phyloP scores from a whole-genome alignment of 2,113 vertebrate species.

The Dromiciops gliroides region DNA sequence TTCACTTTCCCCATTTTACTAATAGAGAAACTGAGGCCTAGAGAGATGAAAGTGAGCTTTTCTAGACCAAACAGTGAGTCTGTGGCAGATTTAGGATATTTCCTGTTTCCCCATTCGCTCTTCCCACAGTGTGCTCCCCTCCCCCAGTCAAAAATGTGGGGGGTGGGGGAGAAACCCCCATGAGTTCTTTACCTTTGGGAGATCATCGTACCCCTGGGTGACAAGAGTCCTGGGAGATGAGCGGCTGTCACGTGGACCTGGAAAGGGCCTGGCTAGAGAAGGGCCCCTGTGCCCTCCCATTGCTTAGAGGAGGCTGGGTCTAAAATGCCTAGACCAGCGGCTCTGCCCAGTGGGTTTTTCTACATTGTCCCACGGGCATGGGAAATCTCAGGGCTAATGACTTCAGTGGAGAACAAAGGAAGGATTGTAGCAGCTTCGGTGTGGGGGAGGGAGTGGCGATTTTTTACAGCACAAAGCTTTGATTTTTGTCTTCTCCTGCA shows the following conservation, averaged over 20 bases:
- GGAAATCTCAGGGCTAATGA: neutral
- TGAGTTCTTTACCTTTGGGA: neutral
- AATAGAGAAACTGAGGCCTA: neutral
- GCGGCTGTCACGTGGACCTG: neutral
- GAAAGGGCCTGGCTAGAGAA: neutral
- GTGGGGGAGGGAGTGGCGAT: neutral
- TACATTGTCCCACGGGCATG: neutral
- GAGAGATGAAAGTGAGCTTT: neutral
- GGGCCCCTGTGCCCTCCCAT: neutral
- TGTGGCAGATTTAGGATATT: neutral
- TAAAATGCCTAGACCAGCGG: neutral
- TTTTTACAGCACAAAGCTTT: neutral
- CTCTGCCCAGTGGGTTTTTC: neutral
- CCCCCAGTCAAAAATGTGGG: neutral
- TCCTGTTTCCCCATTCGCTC: neutral
- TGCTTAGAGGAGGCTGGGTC: neutral
- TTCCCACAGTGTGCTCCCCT: neutral
- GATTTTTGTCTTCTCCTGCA: neutral
- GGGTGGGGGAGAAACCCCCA: neutral
- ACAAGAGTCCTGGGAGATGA: neutral
- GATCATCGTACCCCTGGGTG: neutral
- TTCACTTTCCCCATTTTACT: neutral
- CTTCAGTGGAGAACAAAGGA: neutral
- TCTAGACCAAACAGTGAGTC: neutral
- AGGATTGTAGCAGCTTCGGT: neutral